Evolutionary conservation across 1,140 invertebrate genomes (phyloP), one percentile per base, ranked within the genome.

Genomic region (Vollenhovia emeryi): DNA sequence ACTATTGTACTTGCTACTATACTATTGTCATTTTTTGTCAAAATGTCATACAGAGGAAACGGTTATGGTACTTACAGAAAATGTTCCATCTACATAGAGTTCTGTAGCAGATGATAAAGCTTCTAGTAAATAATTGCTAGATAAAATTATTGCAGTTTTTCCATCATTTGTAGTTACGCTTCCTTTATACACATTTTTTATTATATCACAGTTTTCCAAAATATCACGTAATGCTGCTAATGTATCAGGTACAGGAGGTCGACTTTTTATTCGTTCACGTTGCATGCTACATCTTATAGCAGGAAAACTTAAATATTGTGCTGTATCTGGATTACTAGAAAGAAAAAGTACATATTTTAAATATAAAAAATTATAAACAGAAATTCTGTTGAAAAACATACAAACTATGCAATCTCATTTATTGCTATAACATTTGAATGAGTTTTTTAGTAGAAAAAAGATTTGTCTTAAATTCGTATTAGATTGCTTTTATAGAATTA

Each of bases 71-170:
- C 55, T 75, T 75, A 75, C 55, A 59, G 69, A 74, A 74, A 74
- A 74, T 24, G 50, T 74, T 24, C 69, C 50, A 74, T 74, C 69
- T 3, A 74, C 73, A 45, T 59, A 43, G 5, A 75, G 27, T 75
- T 75, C 73, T 27, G 36, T 45, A 45, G 36, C 9, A 1, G 55
- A 75, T 5, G 36, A n/a, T 30, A 75, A 59, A 7, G 21, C 36
- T 30, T 75, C 8, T 30, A 75, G 4, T 60, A 75, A 30, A 60
- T 59, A 27, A 21, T 27, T 60, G 0, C 36, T 75, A n/a, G 9
- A 75, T n/a, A 75, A 57, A 30, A 75, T 75, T 18, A 75, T 75
- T 60, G 52, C 73, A 27, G 36, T 59, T 75, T 75, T 75, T 1
- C 7, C 55, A 59, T 75, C 4, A 3, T 13, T 43, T 59, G 71